Base-by-base conservation (phyloP, 2,113 vertebrate genomes). In the Tinamus guttatus region DNA sequence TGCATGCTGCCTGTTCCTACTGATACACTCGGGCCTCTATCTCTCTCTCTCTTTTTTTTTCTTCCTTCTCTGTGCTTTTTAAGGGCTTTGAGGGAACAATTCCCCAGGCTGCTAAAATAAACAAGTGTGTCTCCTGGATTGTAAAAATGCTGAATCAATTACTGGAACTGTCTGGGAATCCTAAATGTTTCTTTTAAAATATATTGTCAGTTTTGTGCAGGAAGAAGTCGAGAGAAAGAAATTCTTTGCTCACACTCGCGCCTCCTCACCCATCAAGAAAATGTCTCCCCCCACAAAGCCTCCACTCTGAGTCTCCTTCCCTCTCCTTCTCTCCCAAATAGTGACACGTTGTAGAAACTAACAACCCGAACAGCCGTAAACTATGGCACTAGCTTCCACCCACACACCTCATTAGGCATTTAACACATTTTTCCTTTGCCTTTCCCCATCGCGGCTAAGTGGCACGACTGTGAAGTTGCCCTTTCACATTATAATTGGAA, bases 401-500 rank as follows among this genome's bases (percentile, higher is more conserved):
- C 93, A 94, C 94, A 95, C 80, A 96, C 91, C 95, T 97, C 97
- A 97, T 98, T 97, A 98, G 95, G 74, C 80, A 87, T 97, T 96
- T 96, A 95, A 95, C 95, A 97, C 87, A 90, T 97, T 96, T 97
- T 97, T 96, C 95, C 94, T 97, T 92, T 95, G 78, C 92, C 78
- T 92, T 91, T 92, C 84, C 65, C 45, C 60, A 90, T 51, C 21
- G 69, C 69, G 62, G n/a, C 47, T 11, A 90, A 93, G 90, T 77
- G 71, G 62, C 81, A 90, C 45, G 91, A 91, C 86, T 89, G 70
- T 87, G 84, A 80, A 87, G 81, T 4, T 95, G 88, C 88, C 95
- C 90, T 97, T 43, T 81, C 94, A 94, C 94, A 85, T 85, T 92
- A 47, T 96, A 96, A 96, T 96, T 97, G 85, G 93, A 97, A 96